Percentiles rank a stretch among this genome's conserved stretches.
phyloP scores from a whole-genome alignment of 2,797 vertebrate species.

The Darevskia mixta region DNA sequence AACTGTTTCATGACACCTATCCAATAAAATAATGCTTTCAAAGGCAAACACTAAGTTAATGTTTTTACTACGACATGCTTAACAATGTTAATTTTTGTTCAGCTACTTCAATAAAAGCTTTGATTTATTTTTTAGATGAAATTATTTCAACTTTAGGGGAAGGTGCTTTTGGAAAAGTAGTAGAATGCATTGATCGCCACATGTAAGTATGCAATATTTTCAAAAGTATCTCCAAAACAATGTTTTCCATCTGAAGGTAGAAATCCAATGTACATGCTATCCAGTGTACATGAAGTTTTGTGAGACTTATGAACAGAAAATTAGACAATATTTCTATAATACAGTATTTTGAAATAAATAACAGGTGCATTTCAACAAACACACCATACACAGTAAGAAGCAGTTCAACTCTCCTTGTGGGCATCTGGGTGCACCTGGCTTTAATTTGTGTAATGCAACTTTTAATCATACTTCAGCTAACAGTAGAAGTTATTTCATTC shows the following conservation, averaged over 20 bases:
- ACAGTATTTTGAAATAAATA: no score
- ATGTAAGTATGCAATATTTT: conserved; percentile 27
- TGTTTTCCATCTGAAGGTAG: not conserved
- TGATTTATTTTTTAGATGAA: conserved; percentile 88
- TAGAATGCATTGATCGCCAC: conserved; percentile 92
- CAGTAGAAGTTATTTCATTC: no score
- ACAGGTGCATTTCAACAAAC: no score
- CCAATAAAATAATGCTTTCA: conserved; percentile 72
- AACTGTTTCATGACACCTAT: conserved; percentile 71
- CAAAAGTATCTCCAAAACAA: not conserved
- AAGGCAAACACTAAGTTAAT: conserved; percentile 66
- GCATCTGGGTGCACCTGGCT: no score
- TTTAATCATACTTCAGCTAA: no score
- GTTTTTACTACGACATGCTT: conserved; percentile 28
- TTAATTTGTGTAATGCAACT: no score
- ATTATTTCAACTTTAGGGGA: conserved; percentile 96
- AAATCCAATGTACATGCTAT: conserved; percentile 83
- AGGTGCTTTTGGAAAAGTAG: conserved; percentile 98
- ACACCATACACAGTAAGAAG: no score
- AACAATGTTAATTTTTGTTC: conserved; percentile 3
- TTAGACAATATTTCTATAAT: no score
- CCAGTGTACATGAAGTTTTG: not conserved
- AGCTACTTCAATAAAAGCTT: conserved; percentile 61
- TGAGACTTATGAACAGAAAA: no score
- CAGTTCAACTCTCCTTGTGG: no score